Evolutionary conservation across 2,888 invertebrate genomes (phyloP).

Genomic region (Dexiosoma caninum): DNA sequence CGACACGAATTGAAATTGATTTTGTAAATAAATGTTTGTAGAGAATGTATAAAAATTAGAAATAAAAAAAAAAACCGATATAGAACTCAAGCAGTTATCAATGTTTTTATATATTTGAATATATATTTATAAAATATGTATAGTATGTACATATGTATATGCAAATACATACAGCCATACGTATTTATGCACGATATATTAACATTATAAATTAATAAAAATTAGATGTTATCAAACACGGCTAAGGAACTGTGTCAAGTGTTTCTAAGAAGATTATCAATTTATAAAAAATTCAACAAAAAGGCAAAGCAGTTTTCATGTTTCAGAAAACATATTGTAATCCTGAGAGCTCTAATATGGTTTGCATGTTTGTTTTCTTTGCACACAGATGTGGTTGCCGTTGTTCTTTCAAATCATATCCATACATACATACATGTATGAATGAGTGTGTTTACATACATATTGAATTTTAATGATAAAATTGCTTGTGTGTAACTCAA

Average conservation of each 20-base stretch:
- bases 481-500: not conserved
- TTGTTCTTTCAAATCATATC: not conserved
- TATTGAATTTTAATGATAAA: constrained; percentile 1
- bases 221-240: not conserved
- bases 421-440: too few relatives aligned
- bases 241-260: constrained; percentile 45
- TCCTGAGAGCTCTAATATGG: not conserved
- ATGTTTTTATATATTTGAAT: not conserved
- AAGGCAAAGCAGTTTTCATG: not conserved
- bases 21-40: constrained; percentile 46
- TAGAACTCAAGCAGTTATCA: constrained; percentile 4
- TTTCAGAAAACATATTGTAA: not conserved
- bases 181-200: not conserved
- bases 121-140: too few relatives aligned
- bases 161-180: not conserved
- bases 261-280: constrained; percentile 46
- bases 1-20: constrained; percentile 57
- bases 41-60: not conserved
- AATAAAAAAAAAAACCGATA: not conserved
- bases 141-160: not conserved
- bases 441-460: too few relatives aligned
- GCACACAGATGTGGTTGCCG: not conserved
- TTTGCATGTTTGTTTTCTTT: constrained; percentile 11
- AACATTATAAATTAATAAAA: constrained; percentile 2
- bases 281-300: constrained; percentile 12